Evolutionary conservation across 1,140 invertebrate species (phyloP).

Genomic region (Drosophila eugracilis): DNA sequence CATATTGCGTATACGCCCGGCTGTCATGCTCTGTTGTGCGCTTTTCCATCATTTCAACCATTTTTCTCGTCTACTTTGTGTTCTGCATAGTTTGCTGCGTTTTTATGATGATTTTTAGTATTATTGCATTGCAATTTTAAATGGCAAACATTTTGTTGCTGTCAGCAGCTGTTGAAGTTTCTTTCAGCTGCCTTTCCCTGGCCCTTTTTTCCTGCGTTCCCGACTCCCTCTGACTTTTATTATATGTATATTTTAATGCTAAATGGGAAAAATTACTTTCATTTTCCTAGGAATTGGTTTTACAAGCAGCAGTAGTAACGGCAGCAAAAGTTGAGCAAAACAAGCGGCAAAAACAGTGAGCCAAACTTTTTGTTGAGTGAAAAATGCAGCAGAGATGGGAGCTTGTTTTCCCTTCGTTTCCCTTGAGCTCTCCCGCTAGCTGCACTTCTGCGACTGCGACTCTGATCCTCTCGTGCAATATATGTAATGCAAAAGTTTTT

Average conservation of each 20-base stretch:
- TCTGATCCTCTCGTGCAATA: constrained; percentile 66
- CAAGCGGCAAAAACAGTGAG: constrained; percentile 53
- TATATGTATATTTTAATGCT: constrained; percentile 75
- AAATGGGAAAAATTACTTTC: constrained; percentile 81
- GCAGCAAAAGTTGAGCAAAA: constrained; percentile 63
- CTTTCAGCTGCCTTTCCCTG: constrained; percentile 1
- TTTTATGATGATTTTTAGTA: constrained; percentile 78
- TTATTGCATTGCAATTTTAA: constrained; percentile 79
- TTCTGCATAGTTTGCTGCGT: constrained; percentile 50
- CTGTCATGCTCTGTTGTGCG: constrained; percentile 24
- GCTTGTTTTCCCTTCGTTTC: constrained; percentile 11
- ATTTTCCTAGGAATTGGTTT: constrained; percentile 81
- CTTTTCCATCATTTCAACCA: constrained; percentile 15
- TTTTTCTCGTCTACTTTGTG: constrained; percentile 4
- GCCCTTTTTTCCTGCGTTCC: neutral
- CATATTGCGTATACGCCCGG: constrained; percentile 30
- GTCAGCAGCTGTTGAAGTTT: constrained; percentile 50
- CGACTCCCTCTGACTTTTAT: constrained; percentile 63
- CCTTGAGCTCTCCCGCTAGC: constrained; percentile 5
- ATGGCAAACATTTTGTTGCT: constrained; percentile 77
- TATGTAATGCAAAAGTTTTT: constrained; percentile 81
- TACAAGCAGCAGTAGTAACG: constrained; percentile 55
- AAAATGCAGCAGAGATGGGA: constrained; percentile 65
- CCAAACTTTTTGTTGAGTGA: constrained; percentile 70
- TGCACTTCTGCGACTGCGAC: constrained; percentile 50